Evolutionary conservation across 2,888 invertebrate genomes (phyloP), one percentile per base, ranked within the genome.

Genomic region (Pammene aurita): DNA sequence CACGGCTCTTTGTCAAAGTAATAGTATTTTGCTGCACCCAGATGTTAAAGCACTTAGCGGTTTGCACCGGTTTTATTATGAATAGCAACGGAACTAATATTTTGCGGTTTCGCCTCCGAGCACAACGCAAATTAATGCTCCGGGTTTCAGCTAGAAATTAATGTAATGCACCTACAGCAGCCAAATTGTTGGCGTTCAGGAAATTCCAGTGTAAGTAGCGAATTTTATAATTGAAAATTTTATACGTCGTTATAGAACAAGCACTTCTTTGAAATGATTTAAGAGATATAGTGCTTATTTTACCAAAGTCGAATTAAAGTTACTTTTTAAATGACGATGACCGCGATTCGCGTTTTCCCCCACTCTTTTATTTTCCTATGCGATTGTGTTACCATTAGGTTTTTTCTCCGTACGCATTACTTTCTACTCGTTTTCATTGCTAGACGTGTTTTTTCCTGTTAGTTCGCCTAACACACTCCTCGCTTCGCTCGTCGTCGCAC

Each of bases 31-130:
- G 84, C 82, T 84, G 84, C 80, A 84, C 84, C 85, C 90, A 90
- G 91, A 90, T 90, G 90, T 86, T 88, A 84, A 82, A 88, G 88
- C 90, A 90, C 90, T 91, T 91, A 90, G 90, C 86, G 88, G 90
- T 85, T 84, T 84, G 86, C 89, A 80, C 82, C 86, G 85, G 87
- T 90, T 90, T 89, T 90, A 90, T 90, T 91, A 92, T 91, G 90
- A 91, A 92, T 90, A 89, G 88, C 89, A 88, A 85, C 87, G 88
- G 91, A 89, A 90, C 90, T 89, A 90, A 89, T 90, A 90, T 90
- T 92, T 90, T 90, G 91, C 80, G 92, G 92, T 87, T 86, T 88
- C 87, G 86, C 88, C 81, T 82, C 82, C 82, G 85, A 88, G 85
- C 85, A 85, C 87, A 89, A 87, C 90, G 84, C 90, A 89, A 92